Base-by-base conservation (phyloP, 2,797 vertebrate genomes). In the Buceros bicornis region DNA sequence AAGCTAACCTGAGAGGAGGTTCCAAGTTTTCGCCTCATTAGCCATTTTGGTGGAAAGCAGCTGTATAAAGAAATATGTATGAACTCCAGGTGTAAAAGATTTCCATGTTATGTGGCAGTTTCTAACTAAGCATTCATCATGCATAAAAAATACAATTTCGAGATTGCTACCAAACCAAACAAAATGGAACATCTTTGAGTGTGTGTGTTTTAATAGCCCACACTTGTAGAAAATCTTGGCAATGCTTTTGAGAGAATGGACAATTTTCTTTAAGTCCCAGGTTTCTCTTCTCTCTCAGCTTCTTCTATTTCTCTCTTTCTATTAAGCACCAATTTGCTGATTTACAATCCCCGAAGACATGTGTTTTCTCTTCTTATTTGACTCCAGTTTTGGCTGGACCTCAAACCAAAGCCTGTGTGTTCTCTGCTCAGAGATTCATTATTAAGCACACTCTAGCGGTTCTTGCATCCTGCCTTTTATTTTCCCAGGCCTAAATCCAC, bases 401-500 rank as follows among this genome's bases (percentile, higher is more conserved):
- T 89, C 89, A 94, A 97, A 94, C 51, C 92, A 79, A 95, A 93
- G 80, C 60, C 61, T 91, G 58, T 58, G 79, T 65, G 82, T 87
- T 95, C 56, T 86, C 66, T 89, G 58, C 77, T 87, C 42, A 60
- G 85, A 94, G 71, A 89, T 93, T 96, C 81, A 47, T 91, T 95
- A 90, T 87, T 89, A 95, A 95, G 45, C n/a, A 81, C 67, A 89
- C 64, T 40, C 82, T 71, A 85, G 87, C 64, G 88, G 22, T 77
- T 90, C 93, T 90, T 91, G 80, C 73, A 88, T 94, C 73, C 88
- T 87, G 67, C 42, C 82, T 95, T 94, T 95, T 90, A 77, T 90
- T 96, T 97, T 95, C 80, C 45, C 89, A 92, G 53, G 50, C 72
- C 87, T 78, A 91, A 93, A 94, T 92, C 76, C 89, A 82, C 85